Percentiles rank a stretch among this genome's conserved stretches.
These are phyloP conservation scores for Cephalotes varians DNA, from an alignment of 2,888 invertebrate genomes.

Conservation along the genomic window DNA sequence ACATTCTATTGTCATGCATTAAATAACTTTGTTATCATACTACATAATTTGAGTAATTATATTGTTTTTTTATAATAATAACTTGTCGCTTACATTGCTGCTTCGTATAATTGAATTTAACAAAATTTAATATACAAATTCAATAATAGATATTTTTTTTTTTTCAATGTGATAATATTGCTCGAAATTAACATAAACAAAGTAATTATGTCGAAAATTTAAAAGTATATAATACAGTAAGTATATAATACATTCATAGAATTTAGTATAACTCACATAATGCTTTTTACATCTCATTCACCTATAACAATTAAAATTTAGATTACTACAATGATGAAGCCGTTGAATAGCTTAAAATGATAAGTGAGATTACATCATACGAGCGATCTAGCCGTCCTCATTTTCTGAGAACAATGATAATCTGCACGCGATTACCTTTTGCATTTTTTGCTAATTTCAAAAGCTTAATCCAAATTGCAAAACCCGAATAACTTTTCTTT, in stretches of 20 bases:
- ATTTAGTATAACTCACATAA: not conserved
- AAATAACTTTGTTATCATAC: not conserved
- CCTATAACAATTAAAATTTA: conserved; percentile 17
- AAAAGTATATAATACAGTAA: no score
- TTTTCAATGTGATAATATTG: not conserved
- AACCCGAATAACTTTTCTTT: not conserved
- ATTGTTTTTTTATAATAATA: not conserved
- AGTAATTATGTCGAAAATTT: not conserved
- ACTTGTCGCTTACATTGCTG: not conserved
- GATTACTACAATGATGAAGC: not conserved
- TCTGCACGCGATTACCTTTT: not conserved
- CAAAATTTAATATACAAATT: not conserved
- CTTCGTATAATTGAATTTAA: not conserved
- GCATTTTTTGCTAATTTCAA: not conserved
- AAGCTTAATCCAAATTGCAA: not conserved
- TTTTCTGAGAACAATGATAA: conserved; percentile 6
- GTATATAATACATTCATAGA: no score
- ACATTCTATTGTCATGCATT: not conserved
- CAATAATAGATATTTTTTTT: not conserved
- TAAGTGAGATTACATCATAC: conserved; percentile 7
- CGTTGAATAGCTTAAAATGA: not conserved
- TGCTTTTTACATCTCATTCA: not conserved
- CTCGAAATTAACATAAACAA: not conserved
- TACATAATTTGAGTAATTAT: not conserved
- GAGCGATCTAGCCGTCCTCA: not conserved